Conservation (phyloP, 2,113 vertebrate genomes). For the Macrotis lagotis region DNA sequence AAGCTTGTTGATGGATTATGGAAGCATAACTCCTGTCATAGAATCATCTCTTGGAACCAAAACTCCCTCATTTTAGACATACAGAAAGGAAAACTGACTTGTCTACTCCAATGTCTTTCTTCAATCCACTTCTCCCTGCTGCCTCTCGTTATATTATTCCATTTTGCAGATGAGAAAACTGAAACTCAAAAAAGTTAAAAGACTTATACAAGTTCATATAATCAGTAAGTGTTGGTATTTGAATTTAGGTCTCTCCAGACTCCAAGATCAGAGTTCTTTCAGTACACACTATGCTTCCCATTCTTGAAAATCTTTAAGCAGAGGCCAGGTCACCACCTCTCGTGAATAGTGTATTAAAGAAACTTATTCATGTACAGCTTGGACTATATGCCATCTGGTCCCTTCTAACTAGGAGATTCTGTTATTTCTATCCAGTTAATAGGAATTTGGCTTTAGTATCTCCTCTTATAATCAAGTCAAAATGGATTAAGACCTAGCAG, state of each 20-base stretch:
- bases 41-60: not conserved
- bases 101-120: not conserved
- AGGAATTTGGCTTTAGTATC: not conserved
- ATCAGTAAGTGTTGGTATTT: not conserved
- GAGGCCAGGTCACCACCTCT: not conserved
- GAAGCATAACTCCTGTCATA: not conserved
- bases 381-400: not conserved
- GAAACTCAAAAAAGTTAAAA: not conserved
- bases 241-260: not conserved
- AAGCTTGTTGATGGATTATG: not conserved
- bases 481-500: not conserved
- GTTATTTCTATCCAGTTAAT: not conserved
- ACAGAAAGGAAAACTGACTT: not conserved
- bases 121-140: not conserved
- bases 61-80: not conserved
- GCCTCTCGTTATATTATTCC: not conserved
- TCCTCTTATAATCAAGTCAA: not conserved
- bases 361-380: not conserved
- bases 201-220: not conserved
- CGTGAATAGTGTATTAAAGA: not conserved
- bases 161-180: not conserved
- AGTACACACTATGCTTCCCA: not conserved
- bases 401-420: not conserved
- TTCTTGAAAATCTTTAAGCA: not conserved
- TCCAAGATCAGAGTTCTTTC: not conserved